Base-by-base conservation (phyloP, 2,113 vertebrate genomes). In the Calyptomena viridis region DNA sequence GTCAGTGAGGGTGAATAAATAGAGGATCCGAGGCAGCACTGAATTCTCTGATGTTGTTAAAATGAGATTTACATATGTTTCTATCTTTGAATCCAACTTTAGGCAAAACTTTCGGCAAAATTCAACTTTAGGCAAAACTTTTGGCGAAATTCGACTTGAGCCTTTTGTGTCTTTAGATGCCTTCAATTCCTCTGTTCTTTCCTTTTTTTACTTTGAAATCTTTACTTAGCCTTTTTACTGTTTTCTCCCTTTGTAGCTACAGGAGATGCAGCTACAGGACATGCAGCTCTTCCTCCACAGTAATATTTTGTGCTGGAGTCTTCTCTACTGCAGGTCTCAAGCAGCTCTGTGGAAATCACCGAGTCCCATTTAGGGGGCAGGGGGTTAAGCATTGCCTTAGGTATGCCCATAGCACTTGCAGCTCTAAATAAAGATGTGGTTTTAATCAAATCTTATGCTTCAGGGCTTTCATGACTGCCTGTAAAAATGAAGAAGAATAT, bases 381-480 rank as follows among this genome's bases (percentile, higher is more conserved):
- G 44, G 37, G 90, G 72, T 93, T 94, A 90, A 96, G 33, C 76
- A 75, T 78, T 90, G 93, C 91, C 79, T 81, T 81, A 87, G 83
- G 94, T 92, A 74, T 63, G 89, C 83, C 73, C 80, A 81, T 52
- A 87, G 83, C 73, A 84, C 22, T 89, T 67, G 35, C 55, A 92
- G 73, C 30, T 84, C 47, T 92, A 92, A 89, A 92, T 90, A 93
- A 90, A 75, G 72, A 78, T 78, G 59, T 18, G 23, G 21, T 89
- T 93, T 88, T 81, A 86, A 87, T 84, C 42, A 92, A 91, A 93
- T 92, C 47, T 88, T 66, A 55, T 67, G 83, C 88, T 93, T 93
- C 68, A 52, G 88, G 94, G 76, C 35, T 95, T 96, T 86, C 88
- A 74, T 74, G 72, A 37, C 28, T 88, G 58, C 25, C 31, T 76